Percentiles rank a stretch among this genome's conserved stretches.
phyloP scores from a whole-genome alignment of 2,888 invertebrate species.

The Xanthorhoe designata region DNA sequence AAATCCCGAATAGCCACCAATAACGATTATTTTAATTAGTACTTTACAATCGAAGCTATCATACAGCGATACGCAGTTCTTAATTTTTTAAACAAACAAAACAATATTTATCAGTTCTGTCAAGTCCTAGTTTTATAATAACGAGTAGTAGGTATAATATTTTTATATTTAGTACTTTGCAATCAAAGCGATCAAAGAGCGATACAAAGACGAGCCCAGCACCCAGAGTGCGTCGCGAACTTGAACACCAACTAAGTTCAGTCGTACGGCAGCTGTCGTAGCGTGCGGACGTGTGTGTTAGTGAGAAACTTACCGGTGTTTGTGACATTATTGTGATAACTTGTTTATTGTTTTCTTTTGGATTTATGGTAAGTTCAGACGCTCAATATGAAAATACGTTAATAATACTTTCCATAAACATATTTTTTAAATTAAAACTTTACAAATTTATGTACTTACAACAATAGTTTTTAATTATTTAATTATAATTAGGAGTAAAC shows the following conservation, averaged over 20 bases:
- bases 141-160: no score
- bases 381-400: no score
- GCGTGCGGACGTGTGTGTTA: slow-evolving; percentile 22
- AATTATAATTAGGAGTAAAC: background rate
- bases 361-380: slow-evolving; percentile 41
- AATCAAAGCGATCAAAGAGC: slow-evolving; percentile 11
- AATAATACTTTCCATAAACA: no score
- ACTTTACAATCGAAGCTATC: no score
- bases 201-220: slow-evolving; percentile 21
- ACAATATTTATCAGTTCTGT: no score
- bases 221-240: slow-evolving; percentile 29
- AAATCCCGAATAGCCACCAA: no score
- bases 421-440: background rate
- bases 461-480: background rate
- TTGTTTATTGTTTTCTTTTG: slow-evolving; percentile 8
- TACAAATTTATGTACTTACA: background rate
- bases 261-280: slow-evolving; percentile 34
- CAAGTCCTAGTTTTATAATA: no score
- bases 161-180: background rate
- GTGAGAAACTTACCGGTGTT: slow-evolving; percentile 31
- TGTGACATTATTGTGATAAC: slow-evolving; percentile 36
- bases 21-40: no score
- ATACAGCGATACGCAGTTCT: no score
- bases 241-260: slow-evolving; percentile 35
- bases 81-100: no score